A percentile compares a stretch with the other conserved stretches of the same genome.
phyloP scores from a whole-genome alignment of 35 echinoderm and acorn worm genomes.

The Stichopus chloronotus region DNA sequence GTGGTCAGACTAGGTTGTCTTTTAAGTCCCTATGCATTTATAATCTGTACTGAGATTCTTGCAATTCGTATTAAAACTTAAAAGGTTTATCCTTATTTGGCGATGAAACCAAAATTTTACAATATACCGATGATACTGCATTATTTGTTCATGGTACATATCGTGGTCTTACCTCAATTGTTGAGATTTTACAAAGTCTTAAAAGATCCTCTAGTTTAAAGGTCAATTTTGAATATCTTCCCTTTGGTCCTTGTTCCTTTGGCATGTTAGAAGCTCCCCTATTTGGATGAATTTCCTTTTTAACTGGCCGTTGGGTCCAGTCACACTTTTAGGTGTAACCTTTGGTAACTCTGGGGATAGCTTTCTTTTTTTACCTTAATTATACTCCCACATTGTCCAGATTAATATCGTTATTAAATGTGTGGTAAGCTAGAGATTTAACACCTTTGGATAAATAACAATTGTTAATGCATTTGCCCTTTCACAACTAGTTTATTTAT shows the following conservation, averaged over 20 bases:
- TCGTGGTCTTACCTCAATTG: background rate
- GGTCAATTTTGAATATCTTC: constrained; percentile 26
- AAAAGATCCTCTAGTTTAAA: constrained; percentile 33
- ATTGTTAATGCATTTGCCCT: constrained; percentile 32
- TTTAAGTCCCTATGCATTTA: background rate
- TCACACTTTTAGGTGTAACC: constrained; percentile 35
- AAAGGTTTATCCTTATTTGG: constrained; percentile 16
- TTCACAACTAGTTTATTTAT: constrained; percentile 26
- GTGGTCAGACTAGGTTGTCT: background rate
- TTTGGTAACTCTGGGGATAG: background rate
- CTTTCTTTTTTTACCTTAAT: constrained; percentile 8
- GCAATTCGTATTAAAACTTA: background rate
- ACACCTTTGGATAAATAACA: constrained; percentile 32
- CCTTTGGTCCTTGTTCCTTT: background rate
- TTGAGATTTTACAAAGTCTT: constrained; percentile 26
- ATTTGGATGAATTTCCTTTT: constrained; percentile 27
- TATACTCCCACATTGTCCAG: constrained; percentile 38
- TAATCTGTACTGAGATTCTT: background rate
- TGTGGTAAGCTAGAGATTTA: constrained; percentile 24
- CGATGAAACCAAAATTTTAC: background rate
- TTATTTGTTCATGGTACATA: too few species aligned
- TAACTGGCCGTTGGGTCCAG: constrained; percentile 29
- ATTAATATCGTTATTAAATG: constrained; percentile 9
- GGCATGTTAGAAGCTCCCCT: background rate
- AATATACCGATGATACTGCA: constrained; percentile 15